Percentiles rank a stretch among this genome's conserved stretches.
phyloP scores from a whole-genome alignment of 64 coral and sea anemone species.

The Montipora foliosa region DNA sequence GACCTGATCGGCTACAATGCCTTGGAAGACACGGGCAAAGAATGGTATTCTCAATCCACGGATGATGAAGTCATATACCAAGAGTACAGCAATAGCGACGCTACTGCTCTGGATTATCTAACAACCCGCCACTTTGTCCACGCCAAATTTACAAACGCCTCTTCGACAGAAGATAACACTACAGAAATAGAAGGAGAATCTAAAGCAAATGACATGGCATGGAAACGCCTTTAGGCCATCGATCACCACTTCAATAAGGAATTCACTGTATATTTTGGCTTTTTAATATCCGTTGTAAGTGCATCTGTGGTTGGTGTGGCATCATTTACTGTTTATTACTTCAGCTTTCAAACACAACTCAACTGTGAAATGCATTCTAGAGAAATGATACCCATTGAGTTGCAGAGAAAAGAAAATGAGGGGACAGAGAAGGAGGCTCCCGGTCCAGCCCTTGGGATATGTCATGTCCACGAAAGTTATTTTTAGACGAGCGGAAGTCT shows the following conservation, averaged over 20 bases:
- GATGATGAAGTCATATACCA: conserved; percentile 20
- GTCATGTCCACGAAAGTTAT: no score
- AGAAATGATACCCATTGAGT: not conserved
- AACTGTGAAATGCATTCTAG: not conserved
- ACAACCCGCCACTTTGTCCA: not conserved
- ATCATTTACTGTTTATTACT: no score
- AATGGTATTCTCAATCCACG: not conserved
- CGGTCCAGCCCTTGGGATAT: no score
- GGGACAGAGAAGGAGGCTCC: no score
- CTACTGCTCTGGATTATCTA: not conserved
- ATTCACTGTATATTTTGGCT: no score
- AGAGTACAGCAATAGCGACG: conserved; percentile 13
- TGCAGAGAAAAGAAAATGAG: no score
- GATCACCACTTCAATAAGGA: no score
- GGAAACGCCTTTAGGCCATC: not conserved
- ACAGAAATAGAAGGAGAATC: not conserved
- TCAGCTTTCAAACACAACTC: not conserved
- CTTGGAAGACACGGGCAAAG: not conserved
- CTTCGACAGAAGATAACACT: not conserved
- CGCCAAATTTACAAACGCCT: not conserved
- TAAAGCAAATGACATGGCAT: not conserved
- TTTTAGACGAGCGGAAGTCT: no score
- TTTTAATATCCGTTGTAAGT: no score
- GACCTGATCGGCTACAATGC: conserved; percentile 7
- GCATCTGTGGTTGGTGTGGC: no score